Evolutionary conservation across 2,113 vertebrate species (phyloP).

Genomic region (Silurus meridionalis): DNA sequence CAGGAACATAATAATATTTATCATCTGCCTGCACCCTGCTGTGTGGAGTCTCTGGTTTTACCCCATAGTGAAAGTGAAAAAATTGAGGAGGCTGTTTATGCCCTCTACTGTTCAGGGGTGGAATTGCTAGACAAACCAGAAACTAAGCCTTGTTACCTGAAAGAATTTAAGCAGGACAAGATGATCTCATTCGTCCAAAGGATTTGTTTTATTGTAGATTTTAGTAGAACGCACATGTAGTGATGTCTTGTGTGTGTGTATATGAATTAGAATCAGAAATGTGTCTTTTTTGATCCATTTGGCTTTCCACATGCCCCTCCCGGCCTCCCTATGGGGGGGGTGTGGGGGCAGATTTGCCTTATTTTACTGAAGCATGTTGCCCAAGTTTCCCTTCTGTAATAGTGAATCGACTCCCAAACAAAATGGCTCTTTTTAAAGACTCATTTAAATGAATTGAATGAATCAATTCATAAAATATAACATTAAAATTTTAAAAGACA

Average conservation of each 20-base stretch:
- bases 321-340: not conserved
- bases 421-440: not conserved
- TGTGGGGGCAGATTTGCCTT: slow-evolving; percentile 3
- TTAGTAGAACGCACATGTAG: not conserved
- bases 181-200: not conserved
- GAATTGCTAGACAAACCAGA: not conserved
- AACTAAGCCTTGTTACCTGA: not conserved
- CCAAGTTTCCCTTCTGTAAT: not conserved
- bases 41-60: not conserved
- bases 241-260: not conserved
- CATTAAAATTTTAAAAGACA: too few species aligned
- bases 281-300: not conserved
- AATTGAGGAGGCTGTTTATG: not conserved
- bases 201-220: not conserved
- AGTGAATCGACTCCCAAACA: not conserved
- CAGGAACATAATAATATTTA: not conserved
- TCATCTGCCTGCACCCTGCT: not conserved
- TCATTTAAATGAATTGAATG: not conserved
- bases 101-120: not conserved
- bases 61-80: too few species aligned
- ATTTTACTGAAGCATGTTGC: not conserved
- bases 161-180: not conserved
- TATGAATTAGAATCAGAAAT: not conserved
- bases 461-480: not conserved
- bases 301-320: not conserved